Base-by-base conservation (phyloP, 2,113 vertebrate species). In the Leptobrachium ailaonicum region DNA sequence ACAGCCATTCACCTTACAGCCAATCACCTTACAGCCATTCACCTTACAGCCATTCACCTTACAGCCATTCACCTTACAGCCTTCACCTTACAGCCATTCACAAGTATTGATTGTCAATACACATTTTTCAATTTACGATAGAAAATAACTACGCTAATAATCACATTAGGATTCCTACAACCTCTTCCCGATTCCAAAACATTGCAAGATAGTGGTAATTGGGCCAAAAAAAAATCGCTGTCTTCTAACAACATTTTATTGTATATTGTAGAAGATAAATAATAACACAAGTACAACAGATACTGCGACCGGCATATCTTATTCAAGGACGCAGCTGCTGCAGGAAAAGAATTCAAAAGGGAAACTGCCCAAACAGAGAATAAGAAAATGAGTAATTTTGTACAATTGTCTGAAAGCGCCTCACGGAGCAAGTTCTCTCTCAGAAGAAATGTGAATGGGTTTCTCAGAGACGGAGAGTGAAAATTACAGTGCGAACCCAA, bases 401-500 rank as follows among this genome's bases (percentile, higher is more conserved):
- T 32, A 79, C 32, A 53, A 47, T 7, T 66, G 69, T 20, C 77
- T 41, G 70, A 73, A 72, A 32, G 40, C 42, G 20, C 14, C 53
- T 14, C 10, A 72, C 43, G 20, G 45, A 53, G 14, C 67, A 47
- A 47, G 5, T 42, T 13, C 47, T 70, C 67, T n/a, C 67, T 8
- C 11, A 10, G 43, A 13, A 44, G 53, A 42, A 12, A 64, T 79
- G 9, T 72, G 77, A 53, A 64, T 40, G 56, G 66, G 60, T 56
- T 58, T 32, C 9, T 9, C 43, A 41, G 4, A 71, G 43, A 79
- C 56, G 53, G 41, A 56, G 13, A 56, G 13, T 12, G 44, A 72
- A 79, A 58, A 73, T 80, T 73, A 73, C 8, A 20, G 40, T 54
- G 32, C 47, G 66, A 80, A 67, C 62, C 71, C 78, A 73, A 73